Evolutionary conservation across 2,797 vertebrate genomes (phyloP).

Genomic region (Gouania willdenowi): DNA sequence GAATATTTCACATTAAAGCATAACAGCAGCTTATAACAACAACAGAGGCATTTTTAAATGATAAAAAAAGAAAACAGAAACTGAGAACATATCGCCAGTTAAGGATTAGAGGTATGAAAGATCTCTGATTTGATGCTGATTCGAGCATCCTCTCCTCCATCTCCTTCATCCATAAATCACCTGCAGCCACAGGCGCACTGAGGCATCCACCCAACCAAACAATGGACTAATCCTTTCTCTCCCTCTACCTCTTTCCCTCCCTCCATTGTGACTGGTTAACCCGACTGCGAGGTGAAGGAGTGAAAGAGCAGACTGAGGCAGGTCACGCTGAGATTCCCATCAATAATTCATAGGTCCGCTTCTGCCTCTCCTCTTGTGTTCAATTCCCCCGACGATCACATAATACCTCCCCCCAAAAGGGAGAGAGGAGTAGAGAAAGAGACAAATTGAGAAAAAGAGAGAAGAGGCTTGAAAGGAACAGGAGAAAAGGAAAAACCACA

Average conservation of each 20-base stretch:
- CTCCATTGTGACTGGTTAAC: conserved; percentile 74
- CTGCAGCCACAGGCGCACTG: conserved; percentile 13
- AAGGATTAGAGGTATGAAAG: too few species aligned
- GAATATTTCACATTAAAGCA: too few species aligned
- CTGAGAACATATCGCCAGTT: too few species aligned
- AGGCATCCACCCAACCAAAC: conserved; percentile 44
- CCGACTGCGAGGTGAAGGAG: conserved; percentile 69
- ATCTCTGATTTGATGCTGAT: conserved; percentile 16
- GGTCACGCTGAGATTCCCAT: conserved; percentile 78
- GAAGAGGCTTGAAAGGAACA: conserved; percentile 15
- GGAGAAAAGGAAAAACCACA: conserved; percentile 18
- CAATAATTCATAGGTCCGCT: conserved; percentile 80
- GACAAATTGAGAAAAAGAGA: conserved; percentile 1
- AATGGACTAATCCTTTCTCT: conserved; percentile 35
- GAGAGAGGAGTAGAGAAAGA: conserved; percentile 1
- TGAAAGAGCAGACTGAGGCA: conserved; percentile 66
- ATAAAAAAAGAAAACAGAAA: too few species aligned
- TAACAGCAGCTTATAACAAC: too few species aligned
- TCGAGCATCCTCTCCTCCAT: conserved; percentile 25
- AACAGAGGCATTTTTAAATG: too few species aligned
- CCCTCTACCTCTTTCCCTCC: conserved; percentile 16
- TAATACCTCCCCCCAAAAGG: conserved; percentile 70
- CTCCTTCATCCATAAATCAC: conserved; percentile 49
- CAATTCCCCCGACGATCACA: conserved; percentile 73
- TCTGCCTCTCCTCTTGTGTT: conserved; percentile 78